These are phyloP conservation scores for Eptatretus burgeri DNA, from an alignment of 2,113 vertebrate species.

Conservation along the genomic window DNA sequence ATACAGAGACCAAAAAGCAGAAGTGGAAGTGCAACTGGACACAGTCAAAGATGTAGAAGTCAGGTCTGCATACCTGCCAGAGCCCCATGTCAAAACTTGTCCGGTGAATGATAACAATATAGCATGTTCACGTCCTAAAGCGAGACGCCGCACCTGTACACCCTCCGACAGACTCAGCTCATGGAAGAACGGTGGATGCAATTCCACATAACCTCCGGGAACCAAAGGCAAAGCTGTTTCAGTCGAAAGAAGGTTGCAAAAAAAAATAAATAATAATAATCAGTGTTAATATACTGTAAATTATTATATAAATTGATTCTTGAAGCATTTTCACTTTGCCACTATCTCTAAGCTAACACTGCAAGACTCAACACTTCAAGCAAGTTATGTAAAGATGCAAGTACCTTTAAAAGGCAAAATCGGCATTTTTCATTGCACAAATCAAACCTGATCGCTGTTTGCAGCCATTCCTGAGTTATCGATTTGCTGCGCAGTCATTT, in stretches of 20 bases:
- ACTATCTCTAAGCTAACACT: too few relatives aligned
- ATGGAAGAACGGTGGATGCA: constrained; percentile 23
- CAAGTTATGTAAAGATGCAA: too few relatives aligned
- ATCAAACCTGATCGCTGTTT: too few relatives aligned
- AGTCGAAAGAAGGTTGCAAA: not conserved
- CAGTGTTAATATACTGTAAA: too few relatives aligned
- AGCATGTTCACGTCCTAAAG: constrained; percentile 32
- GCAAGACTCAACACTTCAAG: too few relatives aligned
- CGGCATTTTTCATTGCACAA: too few relatives aligned
- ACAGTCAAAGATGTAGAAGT: not conserved
- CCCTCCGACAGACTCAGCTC: constrained; percentile 19
- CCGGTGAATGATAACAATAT: constrained; percentile 24
- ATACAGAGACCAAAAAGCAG: constrained; percentile 1
- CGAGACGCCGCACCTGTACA: constrained; percentile 23
- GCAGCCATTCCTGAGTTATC: too few relatives aligned
- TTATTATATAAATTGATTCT: too few relatives aligned
- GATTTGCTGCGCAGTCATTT: too few relatives aligned
- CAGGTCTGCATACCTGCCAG: constrained; percentile 32
- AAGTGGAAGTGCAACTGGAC: not conserved
- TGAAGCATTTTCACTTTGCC: too few relatives aligned
- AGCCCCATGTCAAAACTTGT: constrained; percentile 39
- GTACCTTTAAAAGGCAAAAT: too few relatives aligned
- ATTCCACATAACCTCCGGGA: constrained; percentile 25
- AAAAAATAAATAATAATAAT: too few relatives aligned
- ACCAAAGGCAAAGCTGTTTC: constrained; percentile 26